phyloP scores from a whole-genome alignment of 2,888 invertebrate genomes.

The Lottia scabra region DNA sequence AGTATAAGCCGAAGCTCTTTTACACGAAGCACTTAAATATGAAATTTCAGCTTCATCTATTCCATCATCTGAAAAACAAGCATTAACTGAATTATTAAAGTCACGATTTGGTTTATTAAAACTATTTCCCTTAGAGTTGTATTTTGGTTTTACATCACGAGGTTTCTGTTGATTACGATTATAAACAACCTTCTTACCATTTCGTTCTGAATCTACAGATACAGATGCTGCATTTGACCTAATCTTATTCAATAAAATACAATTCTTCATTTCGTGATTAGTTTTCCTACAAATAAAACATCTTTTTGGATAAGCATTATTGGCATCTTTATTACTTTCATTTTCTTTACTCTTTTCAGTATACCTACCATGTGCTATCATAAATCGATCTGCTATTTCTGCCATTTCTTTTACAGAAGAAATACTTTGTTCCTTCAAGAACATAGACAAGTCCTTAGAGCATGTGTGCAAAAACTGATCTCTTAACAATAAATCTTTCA shows the following conservation, averaged over 20 bases:
- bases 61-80: neutral
- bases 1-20: neutral
- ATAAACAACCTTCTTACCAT: too few relatives aligned
- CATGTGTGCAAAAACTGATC: slow-evolving; percentile 19
- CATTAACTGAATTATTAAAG: neutral
- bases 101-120: too few relatives aligned
- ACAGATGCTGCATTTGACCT: neutral
- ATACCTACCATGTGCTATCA: slow-evolving; percentile 11
- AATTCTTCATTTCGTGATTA: neutral
- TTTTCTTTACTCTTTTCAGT: neutral
- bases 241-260: neutral
- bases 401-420: slow-evolving; percentile 15
- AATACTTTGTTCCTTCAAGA: slow-evolving; percentile 9
- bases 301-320: neutral
- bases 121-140: too few relatives aligned
- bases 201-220: too few relatives aligned
- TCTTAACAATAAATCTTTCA: slow-evolving; percentile 17
- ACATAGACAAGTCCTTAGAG: slow-evolving; percentile 11
- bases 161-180: too few relatives aligned
- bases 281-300: neutral
- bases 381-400: slow-evolving; percentile 20
- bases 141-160: too few relatives aligned
- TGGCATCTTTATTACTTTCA: neutral
- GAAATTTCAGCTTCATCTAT: neutral
- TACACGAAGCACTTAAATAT: slow-evolving; percentile 9